Conservation (phyloP, 30 jellyfish, hydroid and myxozoan genomes). For the Turritopsis dohrnii region DNA sequence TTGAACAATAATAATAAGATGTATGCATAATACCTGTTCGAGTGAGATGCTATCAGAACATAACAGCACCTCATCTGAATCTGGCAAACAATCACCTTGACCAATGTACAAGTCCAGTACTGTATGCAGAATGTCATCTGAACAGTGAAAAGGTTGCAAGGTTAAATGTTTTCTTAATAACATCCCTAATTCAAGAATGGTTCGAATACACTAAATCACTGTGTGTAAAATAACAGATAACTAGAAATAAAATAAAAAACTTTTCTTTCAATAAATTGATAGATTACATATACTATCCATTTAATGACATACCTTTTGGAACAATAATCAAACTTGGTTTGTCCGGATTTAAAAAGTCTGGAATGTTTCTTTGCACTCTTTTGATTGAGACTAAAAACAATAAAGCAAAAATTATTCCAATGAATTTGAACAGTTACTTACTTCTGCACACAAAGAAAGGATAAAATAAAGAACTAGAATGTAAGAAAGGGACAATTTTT, state of each 20-base stretch:
- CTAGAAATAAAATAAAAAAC: not conserved
- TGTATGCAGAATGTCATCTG: conserved; percentile 13
- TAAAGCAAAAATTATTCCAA: not conserved
- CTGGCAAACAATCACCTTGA: conserved; percentile 11
- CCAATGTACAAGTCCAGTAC: not conserved
- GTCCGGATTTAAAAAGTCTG: conserved; percentile 17
- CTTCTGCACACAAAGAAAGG: not conserved
- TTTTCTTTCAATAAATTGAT: no score
- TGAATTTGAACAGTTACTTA: not conserved
- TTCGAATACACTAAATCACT: no score
- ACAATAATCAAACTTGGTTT: conserved; percentile 43
- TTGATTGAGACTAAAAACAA: not conserved
- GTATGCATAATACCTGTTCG: conserved; percentile 26
- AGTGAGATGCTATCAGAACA: conserved; percentile 4
- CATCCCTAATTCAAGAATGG: not conserved
- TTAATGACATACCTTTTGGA: conserved; percentile 36
- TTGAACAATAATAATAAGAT: no score
- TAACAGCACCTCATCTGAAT: conserved; percentile 6
- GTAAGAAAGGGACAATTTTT: not conserved
- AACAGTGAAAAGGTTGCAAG: not conserved
- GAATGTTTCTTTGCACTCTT: conserved; percentile 15
- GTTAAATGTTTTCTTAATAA: not conserved
- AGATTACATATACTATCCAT: no score
- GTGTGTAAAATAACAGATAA: no score
- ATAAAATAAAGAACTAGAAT: not conserved